Base-by-base conservation (phyloP, 2,888 invertebrate genomes). In the Spodoptera picta region DNA sequence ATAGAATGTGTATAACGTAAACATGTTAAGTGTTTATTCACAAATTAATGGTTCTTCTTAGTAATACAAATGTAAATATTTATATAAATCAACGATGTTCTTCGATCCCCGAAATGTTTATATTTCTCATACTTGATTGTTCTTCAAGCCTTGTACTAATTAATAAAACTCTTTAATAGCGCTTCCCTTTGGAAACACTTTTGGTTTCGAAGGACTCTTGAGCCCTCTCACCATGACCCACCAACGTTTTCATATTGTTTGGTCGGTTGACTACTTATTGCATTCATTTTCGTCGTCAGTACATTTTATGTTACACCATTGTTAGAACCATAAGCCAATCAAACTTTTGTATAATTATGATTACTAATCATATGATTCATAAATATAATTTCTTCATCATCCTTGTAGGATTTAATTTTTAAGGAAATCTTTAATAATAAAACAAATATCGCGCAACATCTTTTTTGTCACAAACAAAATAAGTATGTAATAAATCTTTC, bases 81-180 rank as follows among this genome's bases (percentile, higher is more conserved):
- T 53, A 46, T 19, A 43, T 55, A 51, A 54, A 50, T 19, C 46
- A 36, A 72, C 59, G 44, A 60, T 54, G 54, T 57, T 58, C 44
- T 57, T 54, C 27, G 36, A 69, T 60, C 9, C n/a, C 14, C 12
- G 45, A 45, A 68, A 58, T 70, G 60, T 77, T 77, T 75, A 60
- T 64, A 49, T 66, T 66, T 57, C 44, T 53, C 24, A 43, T 24
- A 54, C 53, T 70, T 65, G 59, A 74, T 70, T 59, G 60, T 71
- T 56, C 48, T 76, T 65, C 65, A 59, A 77, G 65, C 48, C 47
- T 49, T 57, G 61, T 57, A 65, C 60, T 71, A 76, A 76, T 76
- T 77, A 76, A 77, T 67, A 70, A 77, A 63, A 75, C 62, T 75
- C 69, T 69, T 67, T 69, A 64, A 66, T 65, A 63, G 50, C 68